Evolutionary conservation across 2,888 invertebrate species (phyloP).

Genomic region (Drosophila prolongata): DNA sequence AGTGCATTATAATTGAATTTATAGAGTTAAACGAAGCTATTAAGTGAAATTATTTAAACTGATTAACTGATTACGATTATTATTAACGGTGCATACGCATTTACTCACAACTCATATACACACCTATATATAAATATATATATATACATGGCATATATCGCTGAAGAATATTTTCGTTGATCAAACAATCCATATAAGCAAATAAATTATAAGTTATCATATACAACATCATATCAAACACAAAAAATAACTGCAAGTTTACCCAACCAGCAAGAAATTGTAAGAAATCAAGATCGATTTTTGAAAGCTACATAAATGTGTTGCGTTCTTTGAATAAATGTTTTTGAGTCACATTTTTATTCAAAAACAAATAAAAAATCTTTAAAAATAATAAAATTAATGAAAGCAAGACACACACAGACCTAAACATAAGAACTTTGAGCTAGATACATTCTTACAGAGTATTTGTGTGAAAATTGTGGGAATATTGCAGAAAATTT

Average conservation of each 20-base stretch:
- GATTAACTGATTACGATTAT: constrained; percentile 65
- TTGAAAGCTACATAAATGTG: constrained; percentile 58
- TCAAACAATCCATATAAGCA: constrained; percentile 39
- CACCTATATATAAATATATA: constrained; percentile 52
- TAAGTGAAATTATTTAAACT: constrained; percentile 73
- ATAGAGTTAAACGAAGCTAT: constrained; percentile 67
- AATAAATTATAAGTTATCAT: constrained; percentile 38
- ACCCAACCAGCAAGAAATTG: constrained; percentile 54
- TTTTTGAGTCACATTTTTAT: constrained; percentile 76
- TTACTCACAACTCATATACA: constrained; percentile 72
- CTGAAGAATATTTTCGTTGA: constrained; percentile 54
- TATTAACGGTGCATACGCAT: constrained; percentile 71
- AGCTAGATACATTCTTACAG: constrained; percentile 30
- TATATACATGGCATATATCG: constrained; percentile 52
- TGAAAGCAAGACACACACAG: constrained; percentile 38
- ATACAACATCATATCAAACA: constrained; percentile 28
- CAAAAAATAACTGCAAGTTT: constrained; percentile 55
- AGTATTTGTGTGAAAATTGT: constrained; percentile 46
- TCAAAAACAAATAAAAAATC: constrained; percentile 54
- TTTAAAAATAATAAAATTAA: constrained; percentile 47
- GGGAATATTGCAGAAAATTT: constrained; percentile 44
- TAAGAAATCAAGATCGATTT: constrained; percentile 45
- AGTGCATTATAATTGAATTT: constrained; percentile 80
- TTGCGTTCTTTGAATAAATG: constrained; percentile 77
- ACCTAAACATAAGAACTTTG: constrained; percentile 24